A percentile compares a stretch with the other conserved stretches of the same genome.
These are phyloP conservation scores for Polyommatus iphigenia DNA, from an alignment of 2,888 invertebrate genomes.

Conservation along the genomic window DNA sequence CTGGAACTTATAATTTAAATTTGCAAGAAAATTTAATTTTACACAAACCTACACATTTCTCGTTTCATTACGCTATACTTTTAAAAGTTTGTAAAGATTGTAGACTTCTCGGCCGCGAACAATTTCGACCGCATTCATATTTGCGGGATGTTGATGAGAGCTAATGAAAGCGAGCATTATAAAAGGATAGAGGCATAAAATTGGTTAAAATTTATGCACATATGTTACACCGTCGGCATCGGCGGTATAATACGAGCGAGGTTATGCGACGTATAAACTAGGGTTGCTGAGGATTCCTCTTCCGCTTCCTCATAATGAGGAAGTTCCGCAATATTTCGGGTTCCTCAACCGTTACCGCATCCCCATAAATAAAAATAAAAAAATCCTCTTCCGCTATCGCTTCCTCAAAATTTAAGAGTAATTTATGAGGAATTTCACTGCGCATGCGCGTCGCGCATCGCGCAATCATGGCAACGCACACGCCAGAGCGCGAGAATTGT, in stretches of 20 bases:
- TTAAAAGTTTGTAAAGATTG: background rate
- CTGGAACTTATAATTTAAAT: background rate
- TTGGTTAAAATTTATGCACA: conserved; percentile 25
- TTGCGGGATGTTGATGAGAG: conserved; percentile 10
- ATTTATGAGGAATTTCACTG: no score
- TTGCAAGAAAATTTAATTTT: background rate
- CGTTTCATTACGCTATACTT: background rate
- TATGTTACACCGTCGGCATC: background rate
- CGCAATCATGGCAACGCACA: no score
- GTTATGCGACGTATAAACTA: conserved; percentile 4
- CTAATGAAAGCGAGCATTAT: conserved; percentile 21
- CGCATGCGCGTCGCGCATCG: no score
- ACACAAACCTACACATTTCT: background rate
- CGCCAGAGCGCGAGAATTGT: no score
- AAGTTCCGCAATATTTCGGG: no score
- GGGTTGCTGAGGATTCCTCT: no score
- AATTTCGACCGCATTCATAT: conserved; percentile 20
- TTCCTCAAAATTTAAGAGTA: no score
- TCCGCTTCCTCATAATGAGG: no score
- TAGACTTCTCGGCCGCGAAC: conserved; percentile 5
- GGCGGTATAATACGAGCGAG: background rate
- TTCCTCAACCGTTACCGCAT: no score
- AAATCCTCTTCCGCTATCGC: no score
- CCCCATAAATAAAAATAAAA: no score
- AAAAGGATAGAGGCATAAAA: conserved; percentile 20